Conservation (phyloP, 2,888 invertebrate species). For the Noctua comes region DNA sequence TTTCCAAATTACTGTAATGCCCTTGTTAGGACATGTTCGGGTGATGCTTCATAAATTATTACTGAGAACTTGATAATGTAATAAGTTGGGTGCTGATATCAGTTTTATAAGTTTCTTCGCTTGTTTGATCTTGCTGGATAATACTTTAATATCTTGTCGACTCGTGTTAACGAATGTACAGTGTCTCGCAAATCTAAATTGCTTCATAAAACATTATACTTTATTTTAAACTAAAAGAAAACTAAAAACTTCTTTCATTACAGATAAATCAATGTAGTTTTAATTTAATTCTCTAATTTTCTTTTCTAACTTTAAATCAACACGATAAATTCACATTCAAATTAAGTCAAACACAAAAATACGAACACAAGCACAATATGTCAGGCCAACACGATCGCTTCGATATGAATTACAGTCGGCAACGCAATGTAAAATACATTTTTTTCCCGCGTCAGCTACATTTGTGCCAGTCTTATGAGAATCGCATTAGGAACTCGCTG, state of each 20-base stretch:
- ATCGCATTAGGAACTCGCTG: constrained; percentile 61
- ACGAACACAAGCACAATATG: constrained; percentile 43
- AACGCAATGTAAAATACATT: constrained; percentile 62
- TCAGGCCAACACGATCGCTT: constrained; percentile 47
- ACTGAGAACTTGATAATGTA: constrained; percentile 22
- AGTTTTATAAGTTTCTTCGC: constrained; percentile 32
- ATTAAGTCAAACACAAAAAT: constrained; percentile 41
- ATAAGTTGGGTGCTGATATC: constrained; percentile 36
- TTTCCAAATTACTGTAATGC: constrained; percentile 50
- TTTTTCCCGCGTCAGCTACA: constrained; percentile 65
- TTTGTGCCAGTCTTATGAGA: constrained; percentile 63
- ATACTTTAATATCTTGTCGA: not conserved
- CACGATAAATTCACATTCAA: constrained; percentile 30
- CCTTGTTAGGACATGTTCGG: constrained; percentile 38
- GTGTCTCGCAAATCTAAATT: not conserved
- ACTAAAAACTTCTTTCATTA: not conserved
- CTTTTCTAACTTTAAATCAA: not conserved
- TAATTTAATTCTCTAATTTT: not conserved
- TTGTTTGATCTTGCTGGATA: not conserved
- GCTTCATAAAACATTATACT: not conserved
- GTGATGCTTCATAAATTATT: constrained; percentile 45
- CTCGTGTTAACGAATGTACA: not conserved
- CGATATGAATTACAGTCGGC: constrained; percentile 51
- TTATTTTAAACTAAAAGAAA: not conserved
- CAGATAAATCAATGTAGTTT: not conserved